Conservation (phyloP, 1,140 invertebrate species). For the Tetramorium parvispinum region DNA sequence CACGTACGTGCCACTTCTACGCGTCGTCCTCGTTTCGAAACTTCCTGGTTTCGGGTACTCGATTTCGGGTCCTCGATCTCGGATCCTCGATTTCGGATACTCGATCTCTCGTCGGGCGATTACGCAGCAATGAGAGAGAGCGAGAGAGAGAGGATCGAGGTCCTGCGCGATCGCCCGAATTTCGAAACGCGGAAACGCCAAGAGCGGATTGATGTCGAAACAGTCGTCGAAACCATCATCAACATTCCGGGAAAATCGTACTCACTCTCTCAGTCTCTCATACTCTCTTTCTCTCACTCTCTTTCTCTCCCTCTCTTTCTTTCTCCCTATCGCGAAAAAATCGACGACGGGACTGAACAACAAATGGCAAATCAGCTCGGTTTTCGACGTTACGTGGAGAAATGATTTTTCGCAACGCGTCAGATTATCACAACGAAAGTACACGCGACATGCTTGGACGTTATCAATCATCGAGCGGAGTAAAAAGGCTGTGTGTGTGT, state of each 20-base stretch:
- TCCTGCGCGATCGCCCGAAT: constrained; percentile 42
- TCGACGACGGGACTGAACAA: constrained; percentile 66
- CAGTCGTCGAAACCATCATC: constrained; percentile 77
- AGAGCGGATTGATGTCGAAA: constrained; percentile 74
- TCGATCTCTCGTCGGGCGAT: not conserved
- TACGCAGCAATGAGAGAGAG: not conserved
- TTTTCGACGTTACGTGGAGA: constrained; percentile 53
- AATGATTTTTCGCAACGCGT: constrained; percentile 53
- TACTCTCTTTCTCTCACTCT: not conserved
- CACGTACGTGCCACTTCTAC: constrained; percentile 59
- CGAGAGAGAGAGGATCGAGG: not conserved
- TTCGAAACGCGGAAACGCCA: constrained; percentile 71
- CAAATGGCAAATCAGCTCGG: constrained; percentile 65
- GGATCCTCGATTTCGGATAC: not conserved
- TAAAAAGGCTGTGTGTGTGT: constrained; percentile 35
- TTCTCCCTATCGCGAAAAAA: constrained; percentile 59
- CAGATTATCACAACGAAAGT: constrained; percentile 72
- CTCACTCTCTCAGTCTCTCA: not conserved
- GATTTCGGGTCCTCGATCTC: not conserved
- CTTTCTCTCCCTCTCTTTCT: constrained; percentile 39
- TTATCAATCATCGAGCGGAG: constrained; percentile 69
- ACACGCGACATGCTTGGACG: constrained; percentile 73
- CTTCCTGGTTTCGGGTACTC: not conserved
- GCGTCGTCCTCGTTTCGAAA: constrained; percentile 56
- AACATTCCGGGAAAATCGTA: constrained; percentile 63